Evolutionary conservation across 2,797 vertebrate genomes (phyloP).

Genomic region (Coranthus polyacanthus): DNA sequence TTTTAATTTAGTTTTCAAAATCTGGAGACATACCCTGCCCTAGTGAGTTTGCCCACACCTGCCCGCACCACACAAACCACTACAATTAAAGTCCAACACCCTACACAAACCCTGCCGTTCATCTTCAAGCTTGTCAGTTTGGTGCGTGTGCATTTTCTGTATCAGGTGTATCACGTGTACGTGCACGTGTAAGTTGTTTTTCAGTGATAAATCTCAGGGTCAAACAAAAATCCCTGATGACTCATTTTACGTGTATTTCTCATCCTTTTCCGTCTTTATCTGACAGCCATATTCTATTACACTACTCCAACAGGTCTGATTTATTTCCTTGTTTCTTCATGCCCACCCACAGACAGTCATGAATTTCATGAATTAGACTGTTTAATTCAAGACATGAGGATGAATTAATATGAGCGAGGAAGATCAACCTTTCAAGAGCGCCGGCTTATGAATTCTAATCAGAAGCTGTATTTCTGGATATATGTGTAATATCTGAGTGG

Average conservation of each 20-base stretch:
- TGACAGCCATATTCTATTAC: neutral
- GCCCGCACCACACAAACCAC: too few species aligned
- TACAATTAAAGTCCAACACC: too few species aligned
- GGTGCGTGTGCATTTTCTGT: neutral
- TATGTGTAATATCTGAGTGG: slow-evolving; percentile 36
- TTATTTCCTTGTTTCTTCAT: slow-evolving; percentile 18
- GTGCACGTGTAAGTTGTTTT: slow-evolving; percentile 4
- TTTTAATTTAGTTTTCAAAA: too few species aligned
- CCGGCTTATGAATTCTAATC: slow-evolving; percentile 47
- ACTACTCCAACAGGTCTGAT: slow-evolving; percentile 9
- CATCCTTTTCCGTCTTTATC: slow-evolving; percentile 31
- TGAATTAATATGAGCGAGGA: slow-evolving; percentile 36
- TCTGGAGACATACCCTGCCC: too few species aligned
- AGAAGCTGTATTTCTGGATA: slow-evolving; percentile 27
- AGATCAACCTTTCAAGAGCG: slow-evolving; percentile 20
- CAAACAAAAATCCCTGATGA: slow-evolving; percentile 29
- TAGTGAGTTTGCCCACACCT: too few species aligned
- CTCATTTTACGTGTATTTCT: slow-evolving; percentile 3
- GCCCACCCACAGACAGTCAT: slow-evolving; percentile 11
- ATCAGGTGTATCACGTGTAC: neutral
- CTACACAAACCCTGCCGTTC: neutral
- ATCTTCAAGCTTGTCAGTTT: slow-evolving; percentile 20
- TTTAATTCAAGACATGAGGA: slow-evolving; percentile 37
- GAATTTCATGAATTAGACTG: slow-evolving; percentile 44
- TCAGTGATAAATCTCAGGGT: slow-evolving; percentile 17